Conservation (phyloP, 1,140 invertebrate genomes). For the Papilio glaucus region DNA sequence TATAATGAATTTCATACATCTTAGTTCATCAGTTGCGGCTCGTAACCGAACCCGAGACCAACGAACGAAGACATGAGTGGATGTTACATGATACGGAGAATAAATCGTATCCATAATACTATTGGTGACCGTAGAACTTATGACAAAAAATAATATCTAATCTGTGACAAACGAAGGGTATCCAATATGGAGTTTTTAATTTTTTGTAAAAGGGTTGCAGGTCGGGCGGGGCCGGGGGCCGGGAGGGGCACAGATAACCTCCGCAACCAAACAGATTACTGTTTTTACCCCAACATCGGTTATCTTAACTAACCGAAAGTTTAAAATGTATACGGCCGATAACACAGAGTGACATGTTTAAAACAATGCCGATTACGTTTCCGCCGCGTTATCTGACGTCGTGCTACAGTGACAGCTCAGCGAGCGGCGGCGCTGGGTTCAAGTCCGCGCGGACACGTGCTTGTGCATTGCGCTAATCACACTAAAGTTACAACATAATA, state of each 20-base stretch:
- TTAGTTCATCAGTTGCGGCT: no score
- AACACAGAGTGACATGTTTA: conserved; percentile 6
- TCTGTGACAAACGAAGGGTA: not conserved
- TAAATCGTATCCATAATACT: no score
- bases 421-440: not conserved
- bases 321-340: not conserved
- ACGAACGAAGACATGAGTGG: no score
- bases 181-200: conserved; percentile 1
- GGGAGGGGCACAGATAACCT: conserved; percentile 29
- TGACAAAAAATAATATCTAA: no score
- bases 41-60: no score
- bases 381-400: not conserved
- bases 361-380: not conserved
- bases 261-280: conserved; percentile 24
- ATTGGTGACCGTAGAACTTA: no score
- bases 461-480: no score
- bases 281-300: conserved; percentile 27
- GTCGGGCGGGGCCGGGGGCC: not conserved
- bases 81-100: no score
- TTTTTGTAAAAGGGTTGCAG: conserved; percentile 41
- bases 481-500: no score
- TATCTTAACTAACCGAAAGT: not conserved
- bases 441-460: no score
- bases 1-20: no score
- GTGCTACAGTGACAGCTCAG: no score